These are phyloP conservation scores for Chrysolina americana DNA, from an alignment of 2,888 invertebrate species.

Conservation along the genomic window DNA sequence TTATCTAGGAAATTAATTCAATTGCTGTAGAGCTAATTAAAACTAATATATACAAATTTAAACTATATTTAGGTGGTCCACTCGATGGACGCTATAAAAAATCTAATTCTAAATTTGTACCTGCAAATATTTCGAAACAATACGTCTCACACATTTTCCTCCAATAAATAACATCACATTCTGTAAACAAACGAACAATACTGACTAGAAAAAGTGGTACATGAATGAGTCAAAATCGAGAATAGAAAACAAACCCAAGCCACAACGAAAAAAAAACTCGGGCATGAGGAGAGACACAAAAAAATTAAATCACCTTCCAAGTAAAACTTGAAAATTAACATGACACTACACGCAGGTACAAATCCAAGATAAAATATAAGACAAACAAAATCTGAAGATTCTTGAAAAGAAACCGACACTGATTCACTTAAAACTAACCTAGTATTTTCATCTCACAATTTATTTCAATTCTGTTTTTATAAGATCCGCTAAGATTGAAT, in stretches of 20 bases:
- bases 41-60: conserved; percentile 22
- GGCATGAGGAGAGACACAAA: neutral
- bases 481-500: conserved; percentile 6
- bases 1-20: neutral
- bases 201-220: conserved; percentile 11
- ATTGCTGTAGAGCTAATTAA: neutral
- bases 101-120: conserved; percentile 1
- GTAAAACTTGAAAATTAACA: neutral
- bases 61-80: neutral
- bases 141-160: conserved; percentile 2
- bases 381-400: neutral
- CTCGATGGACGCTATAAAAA: neutral
- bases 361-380: conserved; percentile 1
- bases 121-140: conserved; percentile 2
- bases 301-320: neutral
- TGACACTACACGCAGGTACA: conserved; percentile 9
- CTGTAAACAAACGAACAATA: conserved; percentile 9
- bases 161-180: conserved; percentile 23
- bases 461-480: conserved; percentile 14
- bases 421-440: neutral
- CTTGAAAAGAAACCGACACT: neutral
- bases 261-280: neutral
- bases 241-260: neutral
- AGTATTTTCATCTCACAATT: conserved; percentile 10
- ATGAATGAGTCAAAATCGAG: neutral